Base-by-base conservation (phyloP, 2,797 vertebrate genomes). In the Synanceia verrucosa region DNA sequence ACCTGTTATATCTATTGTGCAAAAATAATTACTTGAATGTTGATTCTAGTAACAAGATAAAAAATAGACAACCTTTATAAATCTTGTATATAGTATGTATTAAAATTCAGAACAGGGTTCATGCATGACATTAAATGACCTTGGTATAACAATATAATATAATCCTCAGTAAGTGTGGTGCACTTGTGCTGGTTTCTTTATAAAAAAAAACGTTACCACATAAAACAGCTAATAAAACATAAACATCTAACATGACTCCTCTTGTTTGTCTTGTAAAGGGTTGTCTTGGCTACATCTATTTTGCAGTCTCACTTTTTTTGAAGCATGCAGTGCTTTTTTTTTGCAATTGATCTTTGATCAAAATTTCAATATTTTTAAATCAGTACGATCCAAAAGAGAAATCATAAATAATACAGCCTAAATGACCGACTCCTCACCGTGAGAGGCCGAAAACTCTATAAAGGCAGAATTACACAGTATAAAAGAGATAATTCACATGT, bases 401-500 rank as follows among this genome's bases (percentile, higher is more conserved):
- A 63, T 39, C 3, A 1, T 6, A 18, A 3, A 9, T 33, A 36
- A 53, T 33, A 28, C n/a, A 21, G 7, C 9, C 7, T 5, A 56
- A 46, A 24, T 14, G 31, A 44, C 8, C 33, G 73, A 53, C 60
- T 64, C 46, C 6, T 48, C 26, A 16, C 26, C 59, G 21, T 18
- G 63, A 64, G 57, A 67, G 79, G 74, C 66, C 58, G 57, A 73
- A 78, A 63, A 59, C 14, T 71, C 76, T 79, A 65, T 85, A 64
- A 87, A 86, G 52, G 34, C 63, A 51, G 50, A 79, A 70, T 55
- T 87, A 73, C 74, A 70, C 68, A 80, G 86, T 77, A 58, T 85
- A 88, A 89, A 83, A 76, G 65, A 85, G 78, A 89, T 86, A 86
- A 90, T 90, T 88, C 68, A 63, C 76, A 75, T 73, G 89, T 89